These are phyloP conservation scores for Osmerus eperlanus DNA, from an alignment of 2,113 vertebrate genomes.

Conservation along the genomic window DNA sequence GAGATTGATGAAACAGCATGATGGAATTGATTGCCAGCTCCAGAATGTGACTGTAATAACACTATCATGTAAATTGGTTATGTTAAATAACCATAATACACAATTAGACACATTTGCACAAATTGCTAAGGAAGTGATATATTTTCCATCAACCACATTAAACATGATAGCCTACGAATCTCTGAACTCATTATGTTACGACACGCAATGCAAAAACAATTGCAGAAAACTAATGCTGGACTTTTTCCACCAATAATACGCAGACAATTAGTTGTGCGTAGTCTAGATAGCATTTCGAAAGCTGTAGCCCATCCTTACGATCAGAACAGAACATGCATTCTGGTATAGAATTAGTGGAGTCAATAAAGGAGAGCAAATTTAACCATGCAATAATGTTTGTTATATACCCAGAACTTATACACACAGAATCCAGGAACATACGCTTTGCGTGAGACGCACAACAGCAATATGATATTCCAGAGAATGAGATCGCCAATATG, in stretches of 20 bases:
- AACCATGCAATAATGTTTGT: background rate
- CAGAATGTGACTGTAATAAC: background rate
- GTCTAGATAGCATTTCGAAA: background rate
- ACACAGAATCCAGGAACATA: slow-evolving; percentile 37
- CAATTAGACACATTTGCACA: too few species aligned
- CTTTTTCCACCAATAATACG: slow-evolving; percentile 40
- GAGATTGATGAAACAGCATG: slow-evolving; percentile 25
- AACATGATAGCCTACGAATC: slow-evolving; percentile 10
- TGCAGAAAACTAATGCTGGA: slow-evolving; percentile 48
- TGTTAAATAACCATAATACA: too few species aligned
- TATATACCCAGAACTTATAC: slow-evolving; percentile 41
- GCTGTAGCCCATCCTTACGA: background rate
- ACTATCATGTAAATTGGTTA: too few species aligned
- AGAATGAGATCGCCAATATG: slow-evolving; percentile 20
- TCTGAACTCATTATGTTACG: slow-evolving; percentile 31
- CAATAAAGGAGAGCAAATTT: background rate
- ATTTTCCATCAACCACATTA: slow-evolving; percentile 5
- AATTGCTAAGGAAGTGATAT: background rate
- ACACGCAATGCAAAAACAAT: slow-evolving; percentile 27
- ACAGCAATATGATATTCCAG: slow-evolving; percentile 37
- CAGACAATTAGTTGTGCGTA: slow-evolving; percentile 14
- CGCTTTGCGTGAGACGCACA: slow-evolving; percentile 44
- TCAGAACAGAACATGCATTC: background rate
- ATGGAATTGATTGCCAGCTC: slow-evolving; percentile 26
- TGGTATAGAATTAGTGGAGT: background rate